phyloP scores from a whole-genome alignment of 2,797 vertebrate species.

The Enteromius fasciolatus region DNA sequence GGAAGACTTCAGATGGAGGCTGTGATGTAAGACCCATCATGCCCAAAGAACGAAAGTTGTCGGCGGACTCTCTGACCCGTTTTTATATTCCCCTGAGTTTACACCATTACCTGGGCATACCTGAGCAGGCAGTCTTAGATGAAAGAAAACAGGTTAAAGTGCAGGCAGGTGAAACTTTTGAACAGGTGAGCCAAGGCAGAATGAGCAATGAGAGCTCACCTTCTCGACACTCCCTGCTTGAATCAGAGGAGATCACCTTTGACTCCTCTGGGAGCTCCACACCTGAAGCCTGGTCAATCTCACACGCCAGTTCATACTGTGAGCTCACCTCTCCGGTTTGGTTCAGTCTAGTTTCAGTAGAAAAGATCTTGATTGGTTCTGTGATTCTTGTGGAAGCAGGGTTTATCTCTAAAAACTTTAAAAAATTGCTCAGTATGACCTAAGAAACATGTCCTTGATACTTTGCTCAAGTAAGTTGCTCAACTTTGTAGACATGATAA shows the following conservation, averaged over 20 bases:
- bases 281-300: slow-evolving; percentile 58
- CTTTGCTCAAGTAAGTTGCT: slow-evolving; percentile 5
- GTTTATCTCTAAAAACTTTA: slow-evolving; percentile 44
- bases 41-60: slow-evolving; percentile 41
- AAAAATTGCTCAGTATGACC: not conserved
- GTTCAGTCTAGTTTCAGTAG: slow-evolving; percentile 29
- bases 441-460: not conserved
- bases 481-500: not conserved
- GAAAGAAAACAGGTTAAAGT: slow-evolving; percentile 22
- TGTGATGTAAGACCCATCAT: not conserved
- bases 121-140: slow-evolving; percentile 55
- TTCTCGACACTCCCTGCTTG: slow-evolving; percentile 39
- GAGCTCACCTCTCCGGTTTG: slow-evolving; percentile 60
- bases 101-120: slow-evolving; percentile 64
- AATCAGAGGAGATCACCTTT: slow-evolving; percentile 47
- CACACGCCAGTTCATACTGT: slow-evolving; percentile 71
- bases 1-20: slow-evolving; percentile 43
- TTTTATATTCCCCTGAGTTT: slow-evolving; percentile 64
- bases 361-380: slow-evolving; percentile 23
- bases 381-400: slow-evolving; percentile 54
- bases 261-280: slow-evolving; percentile 59
- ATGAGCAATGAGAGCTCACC: slow-evolving; percentile 37
- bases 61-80: slow-evolving; percentile 53
- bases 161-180: slow-evolving; percentile 29
- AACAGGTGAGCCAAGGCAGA: slow-evolving; percentile 25